These are phyloP conservation scores for Gavia stellata DNA, from an alignment of 2,113 vertebrate species.

Conservation along the genomic window DNA sequence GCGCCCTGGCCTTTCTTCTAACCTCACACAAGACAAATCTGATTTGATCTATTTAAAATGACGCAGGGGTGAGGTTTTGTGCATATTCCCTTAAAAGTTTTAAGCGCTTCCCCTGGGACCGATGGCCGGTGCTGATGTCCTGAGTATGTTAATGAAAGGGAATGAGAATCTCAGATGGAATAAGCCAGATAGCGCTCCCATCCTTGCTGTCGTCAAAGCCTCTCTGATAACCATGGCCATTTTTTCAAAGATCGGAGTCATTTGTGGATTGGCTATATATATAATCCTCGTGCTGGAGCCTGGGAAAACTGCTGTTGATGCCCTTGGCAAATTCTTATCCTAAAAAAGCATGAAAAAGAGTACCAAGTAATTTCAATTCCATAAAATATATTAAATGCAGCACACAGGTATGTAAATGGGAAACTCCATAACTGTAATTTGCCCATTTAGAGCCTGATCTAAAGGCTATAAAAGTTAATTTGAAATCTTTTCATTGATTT, in stretches of 20 bases:
- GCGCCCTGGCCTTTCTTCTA: background rate
- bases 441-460: constrained; percentile 53
- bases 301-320: constrained; percentile 58
- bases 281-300: constrained; percentile 40
- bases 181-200: background rate
- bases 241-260: constrained; percentile 23
- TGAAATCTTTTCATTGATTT: constrained; percentile 62
- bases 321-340: constrained; percentile 54
- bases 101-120: background rate
- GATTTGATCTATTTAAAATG: background rate
- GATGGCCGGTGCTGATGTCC: background rate
- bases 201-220: constrained; percentile 24
- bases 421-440: constrained; percentile 55
- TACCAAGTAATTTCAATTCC: constrained; percentile 59
- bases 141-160: background rate
- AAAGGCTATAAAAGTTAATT: constrained; percentile 60
- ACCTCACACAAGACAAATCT: background rate
- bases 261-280: constrained; percentile 41
- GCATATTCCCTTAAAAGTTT: background rate
- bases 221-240: constrained; percentile 33
- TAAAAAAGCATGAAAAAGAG: constrained; percentile 57
- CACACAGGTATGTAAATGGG: constrained; percentile 62
- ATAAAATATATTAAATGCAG: constrained; percentile 50
- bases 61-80: background rate
- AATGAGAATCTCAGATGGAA: background rate